phyloP scores from a whole-genome alignment of 2,888 invertebrate genomes.

The Graphium colonna region DNA sequence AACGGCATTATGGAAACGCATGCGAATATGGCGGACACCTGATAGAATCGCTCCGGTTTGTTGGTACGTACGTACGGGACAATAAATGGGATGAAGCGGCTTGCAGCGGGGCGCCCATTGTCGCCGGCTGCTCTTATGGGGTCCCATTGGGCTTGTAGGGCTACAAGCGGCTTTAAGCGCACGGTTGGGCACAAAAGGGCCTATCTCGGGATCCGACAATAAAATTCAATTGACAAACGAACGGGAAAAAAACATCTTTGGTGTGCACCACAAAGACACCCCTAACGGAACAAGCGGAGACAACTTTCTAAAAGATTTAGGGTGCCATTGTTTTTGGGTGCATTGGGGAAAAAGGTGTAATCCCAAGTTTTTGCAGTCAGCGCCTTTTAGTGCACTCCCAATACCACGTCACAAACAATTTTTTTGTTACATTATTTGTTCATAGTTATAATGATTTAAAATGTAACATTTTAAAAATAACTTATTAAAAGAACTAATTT shows the following conservation, averaged over 20 bases:
- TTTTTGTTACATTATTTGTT: no score
- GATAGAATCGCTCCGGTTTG: slow-evolving; percentile 49
- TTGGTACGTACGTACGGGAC: slow-evolving; percentile 46
- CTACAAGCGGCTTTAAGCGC: slow-evolving; percentile 66
- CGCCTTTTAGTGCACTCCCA: slow-evolving; percentile 1
- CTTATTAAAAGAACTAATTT: no score
- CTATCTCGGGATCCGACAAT: slow-evolving; percentile 76
- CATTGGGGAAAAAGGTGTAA: slow-evolving; percentile 46
- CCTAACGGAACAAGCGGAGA: slow-evolving; percentile 65
- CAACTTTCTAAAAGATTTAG: slow-evolving; percentile 66
- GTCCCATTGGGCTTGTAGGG: slow-evolving; percentile 42
- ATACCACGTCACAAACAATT: not conserved
- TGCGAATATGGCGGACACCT: slow-evolving; percentile 57
- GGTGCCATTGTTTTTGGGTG: slow-evolving; percentile 63
- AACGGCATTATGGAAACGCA: slow-evolving; percentile 30
- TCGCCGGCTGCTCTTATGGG: slow-evolving; percentile 60
- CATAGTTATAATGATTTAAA: no score
- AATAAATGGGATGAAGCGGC: slow-evolving; percentile 69
- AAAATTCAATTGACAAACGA: slow-evolving; percentile 79
- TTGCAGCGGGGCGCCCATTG: slow-evolving; percentile 66
- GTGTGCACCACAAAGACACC: slow-evolving; percentile 62
- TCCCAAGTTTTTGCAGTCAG: slow-evolving; percentile 36
- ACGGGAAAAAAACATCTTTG: slow-evolving; percentile 51
- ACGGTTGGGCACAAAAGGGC: slow-evolving; percentile 74
- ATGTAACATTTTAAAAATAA: no score